Base-by-base conservation (phyloP, 2,888 invertebrate genomes). In the Caenorhabditis drosophilae region DNA sequence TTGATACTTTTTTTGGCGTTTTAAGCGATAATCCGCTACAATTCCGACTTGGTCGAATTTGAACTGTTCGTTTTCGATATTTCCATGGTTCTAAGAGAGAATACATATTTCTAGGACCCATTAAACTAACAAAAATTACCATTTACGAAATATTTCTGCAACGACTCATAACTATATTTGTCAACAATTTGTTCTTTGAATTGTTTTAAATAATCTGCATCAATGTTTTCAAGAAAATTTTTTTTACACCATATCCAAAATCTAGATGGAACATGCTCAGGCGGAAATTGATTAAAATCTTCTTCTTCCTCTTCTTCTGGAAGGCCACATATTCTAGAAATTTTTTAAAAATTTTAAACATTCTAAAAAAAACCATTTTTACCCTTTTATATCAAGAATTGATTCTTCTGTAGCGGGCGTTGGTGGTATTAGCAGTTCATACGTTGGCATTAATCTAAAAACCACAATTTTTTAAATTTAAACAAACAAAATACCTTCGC, bases 171-270 rank as follows among this genome's bases (percentile, higher is more conserved):
- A 27, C 49, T 47, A 49, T 61, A 54, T 16, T 20, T 15, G 20
- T 71, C 71, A 15, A 71, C 44, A 34, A 68, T 38, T 1, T 41
- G 4, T 20, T 55, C 42, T 35, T 71, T 71, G 49, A 69, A 72
- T 9, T 35, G 45, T 12, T 58, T 50, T 38, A 72, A 44, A 42
- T 55, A 63, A 9, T 60, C 53, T 9, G 50, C 23, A 35, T 69
- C 69, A 2, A 72, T 26, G 25, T 59, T 52, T 2, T 48, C 56
- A 48, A 72, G 47, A 42, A 62, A 69, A 20, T 49, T 50, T 12
- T 40, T 54, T 22, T 60, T 62, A 23, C 58, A 60, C 70, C 70
- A 70, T 7, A 58, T 61, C 73, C 73, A 73, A 36, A 73, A 73
- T 18, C 67, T 49, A 18, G 62, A 55, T 31, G 66, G 57, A 15